phyloP scores from a whole-genome alignment of 2,113 vertebrate species.

The Myrmecobius fasciatus region DNA sequence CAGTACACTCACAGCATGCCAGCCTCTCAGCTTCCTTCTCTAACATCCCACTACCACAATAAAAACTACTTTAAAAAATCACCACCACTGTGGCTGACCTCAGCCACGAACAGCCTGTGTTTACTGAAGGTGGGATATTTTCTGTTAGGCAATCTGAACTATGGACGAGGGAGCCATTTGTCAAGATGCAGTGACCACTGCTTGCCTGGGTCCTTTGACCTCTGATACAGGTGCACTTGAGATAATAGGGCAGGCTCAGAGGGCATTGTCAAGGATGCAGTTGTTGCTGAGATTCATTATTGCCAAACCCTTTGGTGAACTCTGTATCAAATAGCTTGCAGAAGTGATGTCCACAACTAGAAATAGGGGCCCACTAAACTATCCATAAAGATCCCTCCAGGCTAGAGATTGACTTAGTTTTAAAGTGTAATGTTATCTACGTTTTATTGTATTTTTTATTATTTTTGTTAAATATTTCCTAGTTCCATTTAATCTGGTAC shows the following conservation, averaged over 20 bases:
- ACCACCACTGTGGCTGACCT: slow-evolving; percentile 7
- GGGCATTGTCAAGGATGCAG: not conserved
- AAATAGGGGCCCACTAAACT: not conserved
- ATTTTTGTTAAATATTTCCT: not conserved
- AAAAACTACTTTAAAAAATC: slow-evolving; percentile 31
- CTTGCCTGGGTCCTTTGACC: not conserved
- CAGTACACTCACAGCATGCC: slow-evolving; percentile 13
- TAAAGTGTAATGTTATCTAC: not conserved
- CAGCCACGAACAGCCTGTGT: not conserved
- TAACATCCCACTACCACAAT: slow-evolving; percentile 47
- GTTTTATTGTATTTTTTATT: not conserved
- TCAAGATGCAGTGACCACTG: not conserved
- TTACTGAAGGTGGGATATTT: not conserved
- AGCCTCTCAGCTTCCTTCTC: slow-evolving; percentile 40
- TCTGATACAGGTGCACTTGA: not conserved
- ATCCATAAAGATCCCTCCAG: not conserved
- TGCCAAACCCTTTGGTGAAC: not conserved
- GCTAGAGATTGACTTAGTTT: not conserved
- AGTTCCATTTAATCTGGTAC: not conserved
- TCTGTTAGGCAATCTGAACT: not conserved
- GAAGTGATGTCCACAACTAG: not conserved
- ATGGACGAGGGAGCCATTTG: not conserved
- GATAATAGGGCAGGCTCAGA: not conserved
- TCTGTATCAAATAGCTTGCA: not conserved
- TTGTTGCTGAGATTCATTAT: not conserved